phyloP scores from a whole-genome alignment of 2,113 vertebrate species.

The Carlito syrichta region DNA sequence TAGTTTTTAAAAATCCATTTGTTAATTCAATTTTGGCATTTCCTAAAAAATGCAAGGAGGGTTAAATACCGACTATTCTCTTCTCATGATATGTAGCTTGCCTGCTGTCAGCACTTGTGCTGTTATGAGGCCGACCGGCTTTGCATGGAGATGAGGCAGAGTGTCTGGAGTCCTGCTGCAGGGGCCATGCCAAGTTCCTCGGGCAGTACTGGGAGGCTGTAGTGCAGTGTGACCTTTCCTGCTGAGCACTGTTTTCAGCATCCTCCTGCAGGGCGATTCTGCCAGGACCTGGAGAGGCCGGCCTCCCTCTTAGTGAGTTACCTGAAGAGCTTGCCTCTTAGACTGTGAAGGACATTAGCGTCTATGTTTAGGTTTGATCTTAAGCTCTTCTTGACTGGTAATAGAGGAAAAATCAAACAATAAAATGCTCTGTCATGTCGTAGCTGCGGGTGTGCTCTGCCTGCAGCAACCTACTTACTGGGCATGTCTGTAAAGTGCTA shows the following conservation, averaged over 20 bases:
- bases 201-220: not conserved
- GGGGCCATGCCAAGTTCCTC: no score
- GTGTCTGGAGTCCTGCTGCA: no score
- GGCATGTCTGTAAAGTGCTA: fast-evolving
- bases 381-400: not conserved
- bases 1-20: not conserved
- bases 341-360: fast-evolving
- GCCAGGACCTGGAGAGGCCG: not conserved
- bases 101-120: fast-evolving
- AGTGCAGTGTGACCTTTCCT: not conserved
- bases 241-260: not conserved
- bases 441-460: fast-evolving
- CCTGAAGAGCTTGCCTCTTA: not conserved
- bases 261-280: not conserved
- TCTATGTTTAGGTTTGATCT: fast-evolving
- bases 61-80: fast-evolving
- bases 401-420: not conserved
- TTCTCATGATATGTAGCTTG: no score
- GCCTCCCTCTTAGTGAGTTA: fast-evolving
- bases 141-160: not conserved
- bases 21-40: not conserved
- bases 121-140: fast-evolving
- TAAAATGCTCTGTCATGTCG: fast-evolving
- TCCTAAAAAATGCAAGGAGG: not conserved
- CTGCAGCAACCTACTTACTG: fast-evolving